These are phyloP conservation scores for Euura saliciscinereae DNA, from an alignment of 1,140 invertebrate species.

Conservation along the genomic window DNA sequence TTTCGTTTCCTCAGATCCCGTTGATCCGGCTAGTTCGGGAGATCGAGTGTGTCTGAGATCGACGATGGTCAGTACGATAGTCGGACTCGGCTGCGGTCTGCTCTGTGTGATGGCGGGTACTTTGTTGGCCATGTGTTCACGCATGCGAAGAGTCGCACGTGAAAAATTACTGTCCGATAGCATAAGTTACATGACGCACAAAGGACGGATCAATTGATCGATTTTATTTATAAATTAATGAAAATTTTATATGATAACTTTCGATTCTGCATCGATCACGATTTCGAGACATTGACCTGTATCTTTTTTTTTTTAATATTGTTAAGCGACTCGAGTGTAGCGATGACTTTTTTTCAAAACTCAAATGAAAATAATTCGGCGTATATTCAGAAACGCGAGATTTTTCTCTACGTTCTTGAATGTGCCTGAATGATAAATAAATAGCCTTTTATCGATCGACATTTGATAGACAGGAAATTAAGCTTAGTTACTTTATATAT, in stretches of 20 bases:
- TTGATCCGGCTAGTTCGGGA: slow-evolving; percentile 34
- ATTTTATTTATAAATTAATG: background rate
- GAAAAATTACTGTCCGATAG: slow-evolving; percentile 62
- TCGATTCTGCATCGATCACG: background rate
- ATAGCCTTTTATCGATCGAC: too few relatives aligned
- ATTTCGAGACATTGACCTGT: background rate
- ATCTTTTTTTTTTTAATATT: too few relatives aligned
- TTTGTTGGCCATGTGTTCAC: slow-evolving; percentile 73
- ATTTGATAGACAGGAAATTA: too few relatives aligned
- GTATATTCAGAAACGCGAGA: slow-evolving; percentile 41
- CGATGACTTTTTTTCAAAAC: too few relatives aligned
- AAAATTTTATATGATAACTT: background rate
- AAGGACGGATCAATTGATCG: slow-evolving; percentile 71
- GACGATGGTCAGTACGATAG: slow-evolving; percentile 75
- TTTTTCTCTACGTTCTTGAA: slow-evolving; percentile 31
- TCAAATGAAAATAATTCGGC: slow-evolving; percentile 26
- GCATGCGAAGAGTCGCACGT: slow-evolving; percentile 65
- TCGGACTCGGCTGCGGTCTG: slow-evolving; percentile 71
- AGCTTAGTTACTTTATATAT: too few relatives aligned
- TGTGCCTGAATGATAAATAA: slow-evolving; percentile 37
- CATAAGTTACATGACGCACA: slow-evolving; percentile 74
- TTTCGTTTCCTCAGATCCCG: slow-evolving; percentile 55
- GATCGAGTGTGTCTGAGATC: slow-evolving; percentile 77
- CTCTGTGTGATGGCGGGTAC: slow-evolving; percentile 73
- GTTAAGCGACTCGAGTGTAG: too few relatives aligned